A percentile compares a stretch with the other conserved stretches of the same genome.
Conservation (phyloP, 2,888 invertebrate genomes). For the Sclerodermus sp. region DNA sequence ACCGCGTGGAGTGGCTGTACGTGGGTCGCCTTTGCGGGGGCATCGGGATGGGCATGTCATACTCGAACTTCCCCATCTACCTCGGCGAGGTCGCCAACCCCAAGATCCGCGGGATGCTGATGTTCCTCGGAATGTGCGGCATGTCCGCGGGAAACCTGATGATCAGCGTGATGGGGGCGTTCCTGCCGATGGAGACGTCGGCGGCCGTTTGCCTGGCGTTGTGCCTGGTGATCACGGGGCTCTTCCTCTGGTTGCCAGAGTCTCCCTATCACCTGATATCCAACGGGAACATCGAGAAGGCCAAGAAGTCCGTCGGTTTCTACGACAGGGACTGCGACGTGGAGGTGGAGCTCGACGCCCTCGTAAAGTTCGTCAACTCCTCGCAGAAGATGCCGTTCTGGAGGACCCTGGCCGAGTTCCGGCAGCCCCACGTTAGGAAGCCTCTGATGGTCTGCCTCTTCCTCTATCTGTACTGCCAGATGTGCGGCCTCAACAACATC, state of each 20-base stretch:
- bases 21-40: slow-evolving; percentile 29
- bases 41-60: slow-evolving; percentile 39
- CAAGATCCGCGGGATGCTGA: slow-evolving; percentile 38
- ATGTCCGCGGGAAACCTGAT: slow-evolving; percentile 34
- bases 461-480: slow-evolving; percentile 22
- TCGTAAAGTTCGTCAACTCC: slow-evolving; percentile 31
- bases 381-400: slow-evolving; percentile 18
- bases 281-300: slow-evolving; percentile 24
- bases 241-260: slow-evolving; percentile 36
- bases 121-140: slow-evolving; percentile 35
- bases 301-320: slow-evolving; percentile 28
- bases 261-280: slow-evolving; percentile 38
- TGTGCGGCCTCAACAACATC: slow-evolving; percentile 21
- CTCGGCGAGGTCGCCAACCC: slow-evolving; percentile 42
- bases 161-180: slow-evolving; percentile 38
- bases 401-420: slow-evolving; percentile 18
- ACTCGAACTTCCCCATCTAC: slow-evolving; percentile 39
- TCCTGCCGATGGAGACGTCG: slow-evolving; percentile 30
- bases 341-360: slow-evolving; percentile 26
- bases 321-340: slow-evolving; percentile 32
- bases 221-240: slow-evolving; percentile 25
- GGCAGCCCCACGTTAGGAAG: slow-evolving; percentile 15
- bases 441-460: slow-evolving; percentile 18
- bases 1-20: slow-evolving; percentile 32
- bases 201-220: slow-evolving; percentile 32